A percentile compares a stretch with the other conserved stretches of the same genome.
Evolutionary conservation across 2,888 invertebrate genomes (phyloP).

Genomic region (Malthinus seriepunctatus): DNA sequence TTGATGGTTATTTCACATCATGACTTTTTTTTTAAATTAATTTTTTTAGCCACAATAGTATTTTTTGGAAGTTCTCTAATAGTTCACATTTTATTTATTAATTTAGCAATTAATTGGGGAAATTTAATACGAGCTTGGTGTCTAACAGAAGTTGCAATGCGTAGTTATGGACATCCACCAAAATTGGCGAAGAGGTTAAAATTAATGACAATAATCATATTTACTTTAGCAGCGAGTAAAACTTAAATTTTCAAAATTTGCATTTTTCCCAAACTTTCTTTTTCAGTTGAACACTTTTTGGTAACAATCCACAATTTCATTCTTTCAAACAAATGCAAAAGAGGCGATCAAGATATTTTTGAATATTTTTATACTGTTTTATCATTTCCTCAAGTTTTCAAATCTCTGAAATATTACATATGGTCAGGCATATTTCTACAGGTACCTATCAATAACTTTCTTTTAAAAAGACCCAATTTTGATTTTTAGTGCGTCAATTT

Average conservation of each 20-base stretch:
- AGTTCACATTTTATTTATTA: conserved; percentile 54
- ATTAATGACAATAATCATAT: conserved; percentile 13
- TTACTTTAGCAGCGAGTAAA: conserved; percentile 14
- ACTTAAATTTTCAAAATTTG: not conserved
- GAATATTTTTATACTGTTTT: conserved; percentile 16
- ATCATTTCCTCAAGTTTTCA: conserved; percentile 57
- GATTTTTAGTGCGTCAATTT: conserved; percentile 54
- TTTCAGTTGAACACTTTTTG: conserved; percentile 33
- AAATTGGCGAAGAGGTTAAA: conserved; percentile 19
- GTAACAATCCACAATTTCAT: conserved; percentile 15
- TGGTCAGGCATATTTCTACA: conserved; percentile 56
- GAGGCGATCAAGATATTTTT: conserved; percentile 3
- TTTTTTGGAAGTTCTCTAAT: conserved; percentile 13
- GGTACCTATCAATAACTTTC: conserved; percentile 14
- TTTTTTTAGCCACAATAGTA: conserved; percentile 13
- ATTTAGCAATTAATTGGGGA: conserved; percentile 56
- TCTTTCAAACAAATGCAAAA: not conserved
- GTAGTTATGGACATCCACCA: conserved; percentile 25
- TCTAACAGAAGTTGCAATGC: conserved; percentile 28
- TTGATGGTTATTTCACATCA: not conserved
- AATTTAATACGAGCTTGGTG: conserved; percentile 41
- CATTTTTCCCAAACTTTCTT: not conserved
- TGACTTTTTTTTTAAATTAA: not conserved
- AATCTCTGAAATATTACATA: conserved; percentile 51
- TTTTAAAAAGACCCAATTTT: not conserved